Evolutionary conservation across 2,797 vertebrate genomes (phyloP).

Genomic region (Sebastes kiyomatsui): DNA sequence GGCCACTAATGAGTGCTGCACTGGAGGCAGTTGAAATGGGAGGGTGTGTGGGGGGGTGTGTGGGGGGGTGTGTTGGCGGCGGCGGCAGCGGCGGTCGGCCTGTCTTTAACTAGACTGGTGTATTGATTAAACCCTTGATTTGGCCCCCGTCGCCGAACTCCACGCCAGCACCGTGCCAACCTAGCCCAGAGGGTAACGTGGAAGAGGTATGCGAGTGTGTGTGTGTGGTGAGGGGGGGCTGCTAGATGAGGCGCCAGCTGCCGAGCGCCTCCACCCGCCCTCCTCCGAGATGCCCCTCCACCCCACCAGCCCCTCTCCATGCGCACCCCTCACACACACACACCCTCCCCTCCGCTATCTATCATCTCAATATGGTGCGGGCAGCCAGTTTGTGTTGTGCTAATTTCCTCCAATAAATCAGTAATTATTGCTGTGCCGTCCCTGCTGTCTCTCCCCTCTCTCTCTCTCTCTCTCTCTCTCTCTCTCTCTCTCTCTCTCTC

Average conservation of each 20-base stretch:
- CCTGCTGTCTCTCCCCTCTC: constrained; percentile 89
- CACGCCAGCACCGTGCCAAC: constrained; percentile 65
- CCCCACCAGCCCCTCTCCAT: constrained; percentile 82
- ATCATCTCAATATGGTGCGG: constrained; percentile 99
- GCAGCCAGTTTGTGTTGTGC: constrained; percentile 99
- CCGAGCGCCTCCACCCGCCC: constrained; percentile 90
- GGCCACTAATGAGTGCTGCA: constrained; percentile 64
- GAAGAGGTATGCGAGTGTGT: constrained; percentile 57
- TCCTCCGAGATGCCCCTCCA: constrained; percentile 87
- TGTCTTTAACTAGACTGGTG: constrained; percentile 97
- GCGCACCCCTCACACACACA: constrained; percentile 75
- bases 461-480: not conserved
- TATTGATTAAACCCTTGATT: constrained; percentile 99
- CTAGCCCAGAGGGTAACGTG: constrained; percentile 67
- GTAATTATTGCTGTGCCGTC: constrained; percentile 99
- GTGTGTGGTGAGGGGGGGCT: constrained; percentile 64
- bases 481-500: constrained; percentile 7
- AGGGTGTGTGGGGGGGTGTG: constrained; percentile 77
- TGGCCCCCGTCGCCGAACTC: constrained; percentile 83
- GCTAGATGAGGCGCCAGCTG: constrained; percentile 96
- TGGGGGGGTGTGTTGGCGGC: constrained; percentile 16
- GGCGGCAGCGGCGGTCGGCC: constrained; percentile 84
- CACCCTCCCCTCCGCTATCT: constrained; percentile 90
- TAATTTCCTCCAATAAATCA: constrained; percentile 99
- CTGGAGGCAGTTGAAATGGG: constrained; percentile 59